Percentiles rank a stretch among this genome's conserved stretches.
phyloP scores from a whole-genome alignment of 2,797 vertebrate genomes.

The Serranus cabrilla region DNA sequence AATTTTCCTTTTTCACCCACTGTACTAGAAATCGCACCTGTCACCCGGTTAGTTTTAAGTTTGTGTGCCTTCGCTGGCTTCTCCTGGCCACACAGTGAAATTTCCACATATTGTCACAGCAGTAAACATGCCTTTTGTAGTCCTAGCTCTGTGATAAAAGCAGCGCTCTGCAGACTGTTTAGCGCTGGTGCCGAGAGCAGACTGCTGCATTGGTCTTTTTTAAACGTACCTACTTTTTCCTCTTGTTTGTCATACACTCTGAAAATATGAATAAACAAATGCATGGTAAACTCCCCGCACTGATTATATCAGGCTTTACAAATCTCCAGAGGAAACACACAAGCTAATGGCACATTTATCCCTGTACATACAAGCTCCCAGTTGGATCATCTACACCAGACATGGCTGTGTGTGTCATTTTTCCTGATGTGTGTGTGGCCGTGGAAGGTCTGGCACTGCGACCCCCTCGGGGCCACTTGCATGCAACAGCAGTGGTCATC shows the following conservation, averaged over 20 bases:
- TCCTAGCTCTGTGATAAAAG: constrained; percentile 13
- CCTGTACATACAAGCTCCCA: constrained; percentile 35
- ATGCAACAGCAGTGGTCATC: constrained; percentile 39
- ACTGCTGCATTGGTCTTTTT: constrained; percentile 5
- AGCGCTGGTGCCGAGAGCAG: constrained; percentile 4
- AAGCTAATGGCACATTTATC: constrained; percentile 60
- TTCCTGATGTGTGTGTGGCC: constrained; percentile 44
- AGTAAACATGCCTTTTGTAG: constrained; percentile 17
- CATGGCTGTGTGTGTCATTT: constrained; percentile 38
- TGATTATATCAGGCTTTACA: constrained; percentile 39
- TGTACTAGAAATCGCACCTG: constrained; percentile 2
- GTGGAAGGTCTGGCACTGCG: constrained; percentile 35
- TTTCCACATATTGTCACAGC: constrained; percentile 4
- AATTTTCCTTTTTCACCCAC: not conserved
- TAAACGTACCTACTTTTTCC: not conserved
- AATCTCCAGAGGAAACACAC: constrained; percentile 51
- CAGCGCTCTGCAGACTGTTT: constrained; percentile 4
- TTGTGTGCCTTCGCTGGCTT: not conserved
- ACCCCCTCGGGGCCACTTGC: constrained; percentile 34
- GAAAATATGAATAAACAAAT: constrained; percentile 37
- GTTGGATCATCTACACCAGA: constrained; percentile 43
- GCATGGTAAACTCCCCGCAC: constrained; percentile 23
- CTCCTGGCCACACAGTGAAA: not conserved
- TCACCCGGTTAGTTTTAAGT: not conserved
- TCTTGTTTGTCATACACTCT: constrained; percentile 12